Evolutionary conservation across 2,888 invertebrate species (phyloP), one percentile per base, ranked within the genome.

Genomic region (Mimas tiliae): DNA sequence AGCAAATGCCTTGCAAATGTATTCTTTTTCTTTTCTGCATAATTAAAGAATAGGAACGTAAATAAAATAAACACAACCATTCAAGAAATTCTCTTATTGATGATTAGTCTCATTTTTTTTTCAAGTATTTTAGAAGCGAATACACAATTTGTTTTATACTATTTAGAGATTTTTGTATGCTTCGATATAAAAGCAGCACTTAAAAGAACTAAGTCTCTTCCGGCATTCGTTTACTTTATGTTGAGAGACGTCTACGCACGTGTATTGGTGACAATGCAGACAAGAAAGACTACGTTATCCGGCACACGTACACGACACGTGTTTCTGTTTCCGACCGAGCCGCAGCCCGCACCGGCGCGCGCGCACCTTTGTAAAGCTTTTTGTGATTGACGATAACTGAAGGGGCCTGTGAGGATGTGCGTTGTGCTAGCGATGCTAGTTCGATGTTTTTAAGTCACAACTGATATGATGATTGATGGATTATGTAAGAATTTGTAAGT

Each of bases 241-340:
- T 34, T 55, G 19, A 58, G 16, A 58, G 58, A 58, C 47, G 47
- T 33, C 14, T 12, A 27, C 27, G 27, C 47, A 63, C 63, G 47
- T 63, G 47, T 47, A 33, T 63, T 50, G 63, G 63, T 12, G 48
- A 34, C 63, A 50, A 63, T 63, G 47, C 63, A 62, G 27, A 47
- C 62, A 34, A 8, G 47, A n/a, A 27, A 27, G 27, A 34, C 34
- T 33, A 16, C 19, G 19, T 19, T 19, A 19, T 11, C 38, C 38
- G 38, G 16, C 33, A 42, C 19, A 42, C 38, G 16, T n/a, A 42
- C 19, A 42, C 38, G 58, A 16, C 58, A 42, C 58, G 38, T 42
- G 58, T 19, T 38, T 58, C 58, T 58, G 58, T 58, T 58, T 58
- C 58, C 58, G 58, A 58, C 58, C 19, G 45, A 11, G 45, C 9